Percentiles rank a stretch among this genome's conserved stretches.
Evolutionary conservation across 2,888 invertebrate species (phyloP).

Genomic region (Melieria picta): DNA sequence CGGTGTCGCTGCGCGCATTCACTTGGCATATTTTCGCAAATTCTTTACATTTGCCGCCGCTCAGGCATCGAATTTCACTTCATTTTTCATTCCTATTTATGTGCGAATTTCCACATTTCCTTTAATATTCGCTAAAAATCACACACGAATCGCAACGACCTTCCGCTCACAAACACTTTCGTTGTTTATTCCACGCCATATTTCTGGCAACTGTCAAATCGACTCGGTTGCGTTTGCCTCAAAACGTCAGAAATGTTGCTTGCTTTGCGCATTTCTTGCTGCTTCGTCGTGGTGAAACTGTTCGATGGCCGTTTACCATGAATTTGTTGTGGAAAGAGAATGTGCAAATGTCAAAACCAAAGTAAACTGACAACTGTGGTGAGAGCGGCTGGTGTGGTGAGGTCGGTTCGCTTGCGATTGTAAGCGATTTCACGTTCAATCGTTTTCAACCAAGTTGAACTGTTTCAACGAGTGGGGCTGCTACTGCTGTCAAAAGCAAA

Average conservation of each 20-base stretch:
- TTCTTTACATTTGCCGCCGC: neutral
- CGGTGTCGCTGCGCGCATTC: neutral
- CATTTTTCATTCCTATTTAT: neutral
- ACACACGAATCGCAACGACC: neutral
- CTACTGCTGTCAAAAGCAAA: too few species aligned
- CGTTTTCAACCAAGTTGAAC: too few species aligned
- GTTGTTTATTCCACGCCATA: constrained; percentile 35
- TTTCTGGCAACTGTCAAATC: constrained; percentile 36
- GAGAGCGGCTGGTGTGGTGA: too few species aligned
- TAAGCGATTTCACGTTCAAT: too few species aligned
- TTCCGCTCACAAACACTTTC: constrained; percentile 12
- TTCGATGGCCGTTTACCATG: neutral
- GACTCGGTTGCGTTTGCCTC: neutral
- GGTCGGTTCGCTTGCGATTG: too few species aligned
- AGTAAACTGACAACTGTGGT: too few species aligned
- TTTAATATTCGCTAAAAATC: neutral
- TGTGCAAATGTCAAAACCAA: too few species aligned
- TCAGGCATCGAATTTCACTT: too few species aligned
- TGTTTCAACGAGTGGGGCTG: too few species aligned
- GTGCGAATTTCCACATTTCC: neutral
- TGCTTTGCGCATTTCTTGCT: neutral
- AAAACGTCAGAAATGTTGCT: constrained; percentile 11
- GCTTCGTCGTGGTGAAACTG: constrained; percentile 22
- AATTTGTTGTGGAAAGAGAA: neutral
- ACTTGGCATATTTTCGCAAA: neutral